Conservation (phyloP, 1,140 invertebrate species). For the Odontomachus brunneus region DNA sequence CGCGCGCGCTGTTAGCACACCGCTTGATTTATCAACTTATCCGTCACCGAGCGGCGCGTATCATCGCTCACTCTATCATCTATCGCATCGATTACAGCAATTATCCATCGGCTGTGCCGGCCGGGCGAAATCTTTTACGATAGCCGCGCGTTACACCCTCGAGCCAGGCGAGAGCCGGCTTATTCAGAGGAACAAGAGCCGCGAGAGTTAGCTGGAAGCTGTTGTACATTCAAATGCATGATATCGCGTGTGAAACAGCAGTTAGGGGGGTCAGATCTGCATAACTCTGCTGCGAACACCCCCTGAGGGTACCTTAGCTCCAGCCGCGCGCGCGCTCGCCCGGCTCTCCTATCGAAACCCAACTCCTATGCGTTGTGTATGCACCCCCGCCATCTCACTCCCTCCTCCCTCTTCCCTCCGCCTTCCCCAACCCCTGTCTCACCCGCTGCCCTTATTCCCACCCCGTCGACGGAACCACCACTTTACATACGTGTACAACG, state of each 20-base stretch:
- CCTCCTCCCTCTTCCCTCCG: no score
- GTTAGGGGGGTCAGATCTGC: slow-evolving; percentile 80
- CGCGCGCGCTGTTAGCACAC: no score
- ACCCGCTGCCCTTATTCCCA: slow-evolving; percentile 28
- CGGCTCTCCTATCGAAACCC: slow-evolving; percentile 68
- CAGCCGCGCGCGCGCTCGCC: slow-evolving; percentile 31
- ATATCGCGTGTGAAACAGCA: slow-evolving; percentile 81
- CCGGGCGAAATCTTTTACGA: slow-evolving; percentile 29
- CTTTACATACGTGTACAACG: slow-evolving; percentile 59
- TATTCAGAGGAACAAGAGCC: slow-evolving; percentile 44
- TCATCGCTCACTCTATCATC: background rate
- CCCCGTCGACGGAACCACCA: slow-evolving; percentile 46
- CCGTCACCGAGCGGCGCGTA: background rate
- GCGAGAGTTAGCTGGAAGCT: slow-evolving; percentile 75
- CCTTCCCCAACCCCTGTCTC: background rate
- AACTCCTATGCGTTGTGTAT: slow-evolving; percentile 50
- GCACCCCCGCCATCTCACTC: background rate
- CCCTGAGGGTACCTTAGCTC: slow-evolving; percentile 71
- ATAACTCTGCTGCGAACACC: slow-evolving; percentile 79
- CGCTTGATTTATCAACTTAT: background rate
- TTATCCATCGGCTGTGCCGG: background rate
- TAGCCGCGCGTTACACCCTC: slow-evolving; percentile 15
- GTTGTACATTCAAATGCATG: slow-evolving; percentile 80
- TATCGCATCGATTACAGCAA: background rate
- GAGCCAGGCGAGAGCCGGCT: slow-evolving; percentile 9